Evolutionary conservation across 2,797 vertebrate species (phyloP), one percentile per base, ranked within the genome.

Genomic region (Poliocrania exsul): DNA sequence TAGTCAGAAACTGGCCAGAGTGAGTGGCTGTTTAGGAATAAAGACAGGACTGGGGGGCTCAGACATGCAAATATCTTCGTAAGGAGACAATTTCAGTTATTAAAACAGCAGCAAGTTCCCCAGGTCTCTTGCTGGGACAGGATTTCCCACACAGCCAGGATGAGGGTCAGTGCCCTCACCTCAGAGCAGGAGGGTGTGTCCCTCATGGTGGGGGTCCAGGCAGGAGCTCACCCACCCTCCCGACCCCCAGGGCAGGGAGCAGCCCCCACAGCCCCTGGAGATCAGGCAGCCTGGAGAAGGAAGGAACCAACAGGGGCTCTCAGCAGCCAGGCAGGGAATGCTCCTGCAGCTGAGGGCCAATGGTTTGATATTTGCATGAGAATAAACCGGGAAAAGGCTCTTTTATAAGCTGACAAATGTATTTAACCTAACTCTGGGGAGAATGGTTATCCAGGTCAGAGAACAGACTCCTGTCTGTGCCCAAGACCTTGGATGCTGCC

Each of bases 391-490:
- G 35, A 7, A 78, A 62, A 71, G 19, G 28, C 23, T 57, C 61
- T 61, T 61, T 29, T 13, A 23, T 31, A 12, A 35, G 20, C 29
- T 42, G 58, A 50, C 15, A 56, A 11, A 54, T 51, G 24, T 38
- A 24, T 86, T 65, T 38, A 53, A 31, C 23, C 38, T 9, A 4
- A 2, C 44, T 16, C 42, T 10, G 17, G 24, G 26, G 49, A 50
- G 37, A 64, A 3, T 10, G 4, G 6, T 9, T 26, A 7, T 16
- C 77, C 2, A 0, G 1, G 42, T 28, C 1, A 0, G 5, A 53
- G 74, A 50, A 21, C 10, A 3, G 25, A 50, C 64, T 14, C 29
- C 70, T 5, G 49, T 5, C 42, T 33, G 49, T 50, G 77, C 57
- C 57, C 77, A 5, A 16, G 66, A 10, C 4, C 19, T n/a, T 2